Percentiles rank a stretch among this genome's conserved stretches.
These are phyloP conservation scores for Gymnosoma rotundatum DNA, from an alignment of 2,888 invertebrate genomes.

Conservation along the genomic window DNA sequence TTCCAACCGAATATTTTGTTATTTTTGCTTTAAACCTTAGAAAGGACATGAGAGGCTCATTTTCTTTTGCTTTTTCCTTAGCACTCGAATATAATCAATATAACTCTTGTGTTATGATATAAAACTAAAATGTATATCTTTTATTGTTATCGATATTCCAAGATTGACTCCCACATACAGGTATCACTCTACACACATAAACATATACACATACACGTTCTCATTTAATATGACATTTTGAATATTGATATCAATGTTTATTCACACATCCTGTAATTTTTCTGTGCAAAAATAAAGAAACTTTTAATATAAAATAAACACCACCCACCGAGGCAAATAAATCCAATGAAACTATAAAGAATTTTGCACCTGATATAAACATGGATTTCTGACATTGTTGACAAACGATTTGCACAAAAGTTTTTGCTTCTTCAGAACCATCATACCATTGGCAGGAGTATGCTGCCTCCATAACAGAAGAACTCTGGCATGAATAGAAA, in stretches of 20 bases:
- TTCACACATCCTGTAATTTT: slow-evolving; percentile 25
- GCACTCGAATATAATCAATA: too few species aligned
- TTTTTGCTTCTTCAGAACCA: slow-evolving; percentile 94
- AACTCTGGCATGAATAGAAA: slow-evolving; percentile 85
- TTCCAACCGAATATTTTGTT: too few species aligned
- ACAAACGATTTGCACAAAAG: slow-evolving; percentile 94
- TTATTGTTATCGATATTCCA: too few species aligned
- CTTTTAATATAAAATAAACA: slow-evolving; percentile 24
- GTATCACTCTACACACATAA: too few species aligned
- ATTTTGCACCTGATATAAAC: slow-evolving; percentile 94
- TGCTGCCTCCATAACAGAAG: slow-evolving; percentile 95
- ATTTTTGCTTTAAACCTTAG: too few species aligned
- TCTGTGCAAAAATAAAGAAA: slow-evolving; percentile 11
- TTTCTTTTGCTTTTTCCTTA: too few species aligned
- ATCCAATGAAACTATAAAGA: slow-evolving; percentile 94
- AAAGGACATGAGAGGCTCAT: too few species aligned
- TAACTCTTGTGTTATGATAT: too few species aligned
- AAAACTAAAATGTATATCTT: too few species aligned
- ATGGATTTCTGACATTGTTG: slow-evolving; percentile 95
- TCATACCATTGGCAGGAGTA: slow-evolving; percentile 96
- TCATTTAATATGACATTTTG: too few species aligned
- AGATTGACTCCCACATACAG: too few species aligned
- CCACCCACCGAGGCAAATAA: slow-evolving; percentile 91
- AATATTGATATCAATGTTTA: not conserved
- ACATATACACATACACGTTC: too few species aligned